Evolutionary conservation across 2,113 vertebrate genomes (phyloP).

Genomic region (Varanus salvator): DNA sequence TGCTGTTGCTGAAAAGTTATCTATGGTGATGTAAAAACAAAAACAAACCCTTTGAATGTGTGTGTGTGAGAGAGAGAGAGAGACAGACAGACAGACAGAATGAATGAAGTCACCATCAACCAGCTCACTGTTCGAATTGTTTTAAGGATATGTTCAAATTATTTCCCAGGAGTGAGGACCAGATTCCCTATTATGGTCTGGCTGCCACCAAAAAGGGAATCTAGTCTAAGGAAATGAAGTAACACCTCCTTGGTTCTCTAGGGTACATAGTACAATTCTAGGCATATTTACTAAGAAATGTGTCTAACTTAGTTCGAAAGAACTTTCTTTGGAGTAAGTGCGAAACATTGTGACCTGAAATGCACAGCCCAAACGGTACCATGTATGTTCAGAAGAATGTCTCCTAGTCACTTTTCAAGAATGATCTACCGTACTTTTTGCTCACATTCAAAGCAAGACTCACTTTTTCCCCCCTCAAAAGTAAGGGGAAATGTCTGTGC

Average conservation of each 20-base stretch:
- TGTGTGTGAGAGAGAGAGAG: no score
- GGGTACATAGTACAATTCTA: neutral
- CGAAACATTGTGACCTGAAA: neutral
- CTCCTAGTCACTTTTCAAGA: neutral
- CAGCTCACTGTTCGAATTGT: conserved; percentile 17
- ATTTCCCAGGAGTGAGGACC: conserved; percentile 22
- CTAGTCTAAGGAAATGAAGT: neutral
- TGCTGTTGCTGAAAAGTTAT: conserved; percentile 15
- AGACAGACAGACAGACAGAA: no score
- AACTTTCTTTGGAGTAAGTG: neutral
- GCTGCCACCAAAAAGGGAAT: conserved; percentile 2
- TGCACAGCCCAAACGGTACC: neutral
- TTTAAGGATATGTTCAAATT: conserved; percentile 11
- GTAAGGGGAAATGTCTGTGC: no score
- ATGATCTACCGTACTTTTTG: no score
- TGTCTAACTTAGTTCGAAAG: neutral
- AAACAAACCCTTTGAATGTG: no score
- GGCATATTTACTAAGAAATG: neutral
- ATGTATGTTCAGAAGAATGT: neutral
- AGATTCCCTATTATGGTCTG: conserved; percentile 38
- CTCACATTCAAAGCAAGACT: no score
- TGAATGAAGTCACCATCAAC: conserved; percentile 35
- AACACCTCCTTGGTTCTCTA: neutral
- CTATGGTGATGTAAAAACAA: neutral
- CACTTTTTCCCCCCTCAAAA: no score